Conservation (phyloP, 2,797 vertebrate species). For the Dryobates pubescens region DNA sequence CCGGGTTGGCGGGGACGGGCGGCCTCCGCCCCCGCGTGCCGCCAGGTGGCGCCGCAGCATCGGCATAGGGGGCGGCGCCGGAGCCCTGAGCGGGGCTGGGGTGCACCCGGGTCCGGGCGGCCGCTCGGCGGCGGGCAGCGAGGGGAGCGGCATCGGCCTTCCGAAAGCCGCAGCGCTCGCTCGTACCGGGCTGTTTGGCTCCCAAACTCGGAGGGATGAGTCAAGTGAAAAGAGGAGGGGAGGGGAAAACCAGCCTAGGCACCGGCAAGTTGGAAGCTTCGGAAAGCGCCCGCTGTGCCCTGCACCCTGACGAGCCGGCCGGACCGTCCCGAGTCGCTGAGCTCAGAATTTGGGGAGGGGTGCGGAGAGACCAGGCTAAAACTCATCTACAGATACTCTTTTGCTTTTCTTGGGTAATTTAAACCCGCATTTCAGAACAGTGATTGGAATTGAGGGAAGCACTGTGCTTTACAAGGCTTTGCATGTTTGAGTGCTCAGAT, state of each 20-base stretch:
- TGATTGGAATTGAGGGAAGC: neutral
- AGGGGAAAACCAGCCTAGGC: fast-evolving
- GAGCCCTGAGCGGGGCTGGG: neutral
- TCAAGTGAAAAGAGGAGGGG: no score
- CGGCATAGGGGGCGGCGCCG: neutral
- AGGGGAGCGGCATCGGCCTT: neutral
- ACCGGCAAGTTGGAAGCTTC: fast-evolving
- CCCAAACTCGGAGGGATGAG: neutral
- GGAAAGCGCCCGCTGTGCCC: neutral
- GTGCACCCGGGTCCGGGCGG: neutral
- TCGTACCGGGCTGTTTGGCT: fast-evolving
- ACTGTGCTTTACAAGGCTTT: neutral
- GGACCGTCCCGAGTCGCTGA: fast-evolving
- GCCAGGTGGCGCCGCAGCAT: constrained; percentile 42
- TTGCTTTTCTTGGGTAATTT: neutral
- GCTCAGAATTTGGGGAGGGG: no score
- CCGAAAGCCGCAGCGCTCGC: neutral
- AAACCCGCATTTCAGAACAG: neutral
- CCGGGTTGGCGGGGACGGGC: neutral
- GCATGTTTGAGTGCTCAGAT: neutral
- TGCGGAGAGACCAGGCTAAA: neutral
- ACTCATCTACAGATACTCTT: neutral
- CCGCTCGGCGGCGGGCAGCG: neutral
- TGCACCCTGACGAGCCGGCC: neutral
- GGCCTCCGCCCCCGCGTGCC: neutral